A percentile compares a stretch with the other conserved stretches of the same genome.
Evolutionary conservation across 2,888 invertebrate species (phyloP).

Genomic region (Rhagophthalmus giganteus): DNA sequence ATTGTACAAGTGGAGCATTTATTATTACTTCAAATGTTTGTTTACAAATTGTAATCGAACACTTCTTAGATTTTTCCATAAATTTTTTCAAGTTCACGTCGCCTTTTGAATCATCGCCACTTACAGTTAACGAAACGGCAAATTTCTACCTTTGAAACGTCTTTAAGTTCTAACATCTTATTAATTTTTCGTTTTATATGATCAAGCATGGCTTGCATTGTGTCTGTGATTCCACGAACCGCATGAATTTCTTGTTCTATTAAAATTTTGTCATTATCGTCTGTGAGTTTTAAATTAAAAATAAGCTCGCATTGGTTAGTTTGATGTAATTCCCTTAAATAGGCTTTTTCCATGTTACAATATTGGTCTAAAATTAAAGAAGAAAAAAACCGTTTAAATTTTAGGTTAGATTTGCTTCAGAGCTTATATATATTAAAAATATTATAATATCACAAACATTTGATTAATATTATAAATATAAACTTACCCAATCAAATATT

Average conservation of each 20-base stretch:
- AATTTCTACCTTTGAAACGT: not conserved
- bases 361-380: too few species aligned
- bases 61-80: constrained; percentile 28
- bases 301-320: constrained; percentile 33
- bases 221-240: constrained; percentile 32
- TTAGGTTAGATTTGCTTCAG: too few species aligned
- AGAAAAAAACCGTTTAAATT: too few species aligned
- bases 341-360: constrained; percentile 20
- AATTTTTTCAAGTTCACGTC: constrained; percentile 27
- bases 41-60: constrained; percentile 50
- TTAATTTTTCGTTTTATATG: constrained; percentile 36
- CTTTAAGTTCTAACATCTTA: constrained; percentile 7
- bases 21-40: constrained; percentile 62
- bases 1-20: constrained; percentile 72
- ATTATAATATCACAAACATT: too few species aligned
- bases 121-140: constrained; percentile 25
- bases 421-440: too few species aligned
- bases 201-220: constrained; percentile 33
- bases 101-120: constrained; percentile 15
- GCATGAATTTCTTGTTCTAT: constrained; percentile 32
- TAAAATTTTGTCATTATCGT: constrained; percentile 19
- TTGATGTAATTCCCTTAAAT: constrained; percentile 27
- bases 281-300: constrained; percentile 29
- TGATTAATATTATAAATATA: too few species aligned
- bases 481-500: too few species aligned